Evolutionary conservation across 2,113 vertebrate genomes (phyloP).

Genomic region (Etheostoma cragini): DNA sequence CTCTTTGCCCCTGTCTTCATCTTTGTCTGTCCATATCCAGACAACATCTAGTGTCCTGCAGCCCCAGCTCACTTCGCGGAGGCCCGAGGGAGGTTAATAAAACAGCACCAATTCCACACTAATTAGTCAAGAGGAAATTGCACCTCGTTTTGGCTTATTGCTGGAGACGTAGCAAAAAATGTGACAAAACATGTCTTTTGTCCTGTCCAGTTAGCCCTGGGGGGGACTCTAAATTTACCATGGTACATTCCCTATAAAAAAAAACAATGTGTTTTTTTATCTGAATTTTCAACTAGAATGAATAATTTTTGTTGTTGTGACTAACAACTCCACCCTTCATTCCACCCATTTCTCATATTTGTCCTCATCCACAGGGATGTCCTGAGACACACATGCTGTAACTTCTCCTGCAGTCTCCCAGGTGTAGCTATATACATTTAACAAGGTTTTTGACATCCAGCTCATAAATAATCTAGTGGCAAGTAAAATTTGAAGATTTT

Average conservation of each 20-base stretch:
- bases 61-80: slow-evolving; percentile 23
- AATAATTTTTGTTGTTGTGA: neutral
- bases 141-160: slow-evolving; percentile 82
- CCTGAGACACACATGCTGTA: slow-evolving; percentile 6
- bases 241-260: neutral
- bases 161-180: slow-evolving; percentile 68
- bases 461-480: slow-evolving; percentile 38
- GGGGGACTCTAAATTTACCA: slow-evolving; percentile 51
- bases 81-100: slow-evolving; percentile 66
- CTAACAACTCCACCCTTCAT: slow-evolving; percentile 8
- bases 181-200: slow-evolving; percentile 67
- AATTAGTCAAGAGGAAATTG: slow-evolving; percentile 85
- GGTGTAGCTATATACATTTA: slow-evolving; percentile 55
- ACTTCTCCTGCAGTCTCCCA: slow-evolving; percentile 36
- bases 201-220: slow-evolving; percentile 69
- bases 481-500: slow-evolving; percentile 20
- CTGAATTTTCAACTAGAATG: neutral
- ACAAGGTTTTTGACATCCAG: slow-evolving; percentile 39
- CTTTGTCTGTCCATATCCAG: slow-evolving; percentile 36
- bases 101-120: slow-evolving; percentile 76
- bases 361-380: slow-evolving; percentile 18
- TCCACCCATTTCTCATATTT: neutral
- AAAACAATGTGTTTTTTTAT: too few species aligned
- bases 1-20: slow-evolving; percentile 10
- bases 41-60: slow-evolving; percentile 50